Base-by-base conservation (phyloP, 2,113 vertebrate species). In the Mirza zaza region DNA sequence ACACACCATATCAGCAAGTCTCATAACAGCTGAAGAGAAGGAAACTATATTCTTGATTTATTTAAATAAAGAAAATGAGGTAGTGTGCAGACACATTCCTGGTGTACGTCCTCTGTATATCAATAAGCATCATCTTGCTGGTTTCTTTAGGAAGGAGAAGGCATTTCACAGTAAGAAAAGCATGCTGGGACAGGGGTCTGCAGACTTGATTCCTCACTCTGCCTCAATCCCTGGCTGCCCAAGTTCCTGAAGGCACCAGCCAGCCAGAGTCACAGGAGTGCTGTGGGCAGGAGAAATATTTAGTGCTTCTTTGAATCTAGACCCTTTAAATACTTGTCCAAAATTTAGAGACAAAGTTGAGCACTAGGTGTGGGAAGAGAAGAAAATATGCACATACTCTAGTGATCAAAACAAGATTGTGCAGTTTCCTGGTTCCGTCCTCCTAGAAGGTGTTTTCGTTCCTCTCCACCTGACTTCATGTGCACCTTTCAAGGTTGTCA, bases 31-130 rank as follows among this genome's bases (percentile, higher is more conserved):
- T 90, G 75, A 94, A 94, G 95, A 95, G 55, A 93, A 20, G 96
- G 42, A 95, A 97, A 96, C 77, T 91, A 97, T 91, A 92, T 97
- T 87, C 90, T 96, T 96, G 80, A 97, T 97, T 96, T 96, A 96
- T 96, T 39, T 95, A 80, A 93, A 90, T 83, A 79, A 77, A 93
- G 57, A 97, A 85, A 97, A 94, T 50, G 55, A 95, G 76, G 67
- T 55, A 48, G 32, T 36, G 1, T 36, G 29, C 39, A 87, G 94
- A 90, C 17, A 70, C 71, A 52, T 89, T 96, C 75, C 73, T 95
- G 61, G 5, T 39, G 6, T 29, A 21, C n/a, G 52, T 85, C 45
- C 55, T 93, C 76, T 94, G 75, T 79, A 63, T 92, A 61, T 29
- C 20, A 20, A 90, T 71, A 84, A 90, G 71, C 17, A 95, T 52